Evolutionary conservation across 2,797 vertebrate species (phyloP).

Genomic region (Glyptemys insculpta): DNA sequence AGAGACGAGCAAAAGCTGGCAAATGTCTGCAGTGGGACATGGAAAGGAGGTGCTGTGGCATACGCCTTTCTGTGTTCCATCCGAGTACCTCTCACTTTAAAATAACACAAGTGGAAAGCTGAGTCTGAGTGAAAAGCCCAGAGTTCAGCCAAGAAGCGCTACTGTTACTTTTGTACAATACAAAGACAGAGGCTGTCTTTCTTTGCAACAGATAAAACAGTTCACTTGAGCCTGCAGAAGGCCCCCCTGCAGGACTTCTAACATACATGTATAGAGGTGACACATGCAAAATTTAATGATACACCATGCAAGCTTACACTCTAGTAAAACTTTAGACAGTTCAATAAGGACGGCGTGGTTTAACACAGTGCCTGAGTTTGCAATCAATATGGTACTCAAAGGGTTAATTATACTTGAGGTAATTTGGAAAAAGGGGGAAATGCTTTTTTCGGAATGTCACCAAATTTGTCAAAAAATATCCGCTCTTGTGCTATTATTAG

Average conservation of each 20-base stretch:
- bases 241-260: background rate
- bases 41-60: too few relatives aligned
- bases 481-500: background rate
- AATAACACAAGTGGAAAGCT: background rate
- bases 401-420: background rate
- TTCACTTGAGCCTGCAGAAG: background rate
- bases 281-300: background rate
- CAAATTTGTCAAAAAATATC: background rate
- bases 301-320: fast-evolving
- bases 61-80: too few relatives aligned
- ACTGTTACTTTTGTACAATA: background rate
- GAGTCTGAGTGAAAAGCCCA: background rate
- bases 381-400: background rate
- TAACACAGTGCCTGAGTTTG: background rate
- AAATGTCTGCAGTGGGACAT: too few relatives aligned
- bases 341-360: background rate
- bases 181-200: background rate
- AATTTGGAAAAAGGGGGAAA: background rate
- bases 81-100: background rate
- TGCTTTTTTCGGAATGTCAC: background rate
- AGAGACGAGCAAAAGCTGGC: too few relatives aligned
- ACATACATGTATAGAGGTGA: background rate
- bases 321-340: background rate
- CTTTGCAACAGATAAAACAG: background rate
- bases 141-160: background rate